These are phyloP conservation scores for Aphaenogaster ashmeadi DNA, from an alignment of 1,140 invertebrate species.

Conservation along the genomic window DNA sequence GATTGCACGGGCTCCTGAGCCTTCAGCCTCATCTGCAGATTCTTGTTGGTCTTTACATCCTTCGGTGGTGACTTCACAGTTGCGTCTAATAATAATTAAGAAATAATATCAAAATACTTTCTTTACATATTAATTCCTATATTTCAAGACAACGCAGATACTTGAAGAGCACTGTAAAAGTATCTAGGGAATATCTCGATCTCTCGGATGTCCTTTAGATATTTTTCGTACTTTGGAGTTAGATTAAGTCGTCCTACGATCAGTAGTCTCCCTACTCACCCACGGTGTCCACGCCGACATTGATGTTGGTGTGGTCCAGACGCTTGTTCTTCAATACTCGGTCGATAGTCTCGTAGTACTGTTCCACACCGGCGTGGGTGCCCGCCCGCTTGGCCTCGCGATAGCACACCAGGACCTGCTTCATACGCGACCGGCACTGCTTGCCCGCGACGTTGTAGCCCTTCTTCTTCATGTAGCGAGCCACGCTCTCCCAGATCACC, in stretches of 20 bases:
- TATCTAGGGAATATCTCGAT: neutral
- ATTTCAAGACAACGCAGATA: neutral
- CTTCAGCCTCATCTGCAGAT: conserved; percentile 84
- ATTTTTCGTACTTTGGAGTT: neutral
- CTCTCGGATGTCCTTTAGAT: neutral
- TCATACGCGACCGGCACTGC: conserved; percentile 86
- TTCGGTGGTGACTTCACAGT: conserved; percentile 83
- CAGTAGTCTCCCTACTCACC: conserved; percentile 72
- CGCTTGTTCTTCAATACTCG: conserved; percentile 82
- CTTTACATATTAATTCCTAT: neutral
- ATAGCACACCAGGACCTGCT: conserved; percentile 85
- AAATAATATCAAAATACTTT: neutral
- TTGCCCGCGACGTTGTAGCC: conserved; percentile 85
- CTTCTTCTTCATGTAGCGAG: conserved; percentile 85
- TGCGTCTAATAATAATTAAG: conserved; percentile 77
- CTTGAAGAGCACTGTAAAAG: neutral
- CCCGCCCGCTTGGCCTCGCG: conserved; percentile 84
- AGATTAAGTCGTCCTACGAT: neutral
- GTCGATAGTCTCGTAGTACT: conserved; percentile 85
- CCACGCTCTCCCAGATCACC: conserved; percentile 85
- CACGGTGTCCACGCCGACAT: conserved; percentile 82
- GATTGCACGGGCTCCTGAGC: conserved; percentile 82
- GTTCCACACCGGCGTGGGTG: conserved; percentile 83
- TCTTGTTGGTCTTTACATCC: conserved; percentile 85
- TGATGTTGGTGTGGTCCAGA: conserved; percentile 70